Base-by-base conservation (phyloP, 2,888 invertebrate species). In the Sarcophaga subvicina region DNA sequence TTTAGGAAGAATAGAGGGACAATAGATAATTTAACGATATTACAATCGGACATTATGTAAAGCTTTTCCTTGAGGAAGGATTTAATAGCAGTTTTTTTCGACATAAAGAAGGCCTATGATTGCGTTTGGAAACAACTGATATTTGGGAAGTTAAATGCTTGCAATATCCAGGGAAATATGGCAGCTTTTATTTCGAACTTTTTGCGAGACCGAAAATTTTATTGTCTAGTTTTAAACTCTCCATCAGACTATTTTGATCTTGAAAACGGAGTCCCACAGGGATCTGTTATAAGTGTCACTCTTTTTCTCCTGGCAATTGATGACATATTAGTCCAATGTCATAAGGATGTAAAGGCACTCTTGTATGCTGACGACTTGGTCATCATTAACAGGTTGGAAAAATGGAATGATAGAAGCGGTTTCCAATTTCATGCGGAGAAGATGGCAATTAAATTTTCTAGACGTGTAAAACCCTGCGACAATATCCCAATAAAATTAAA, bases 111-210 rank as follows among this genome's bases (percentile, higher is more conserved):
- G 27, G 27, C 37, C 37, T 6, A 37, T 37, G 37, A 37, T 37
- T 37, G 37, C 37, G 37, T 6, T 37, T 37, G 37, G 37, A 37
- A 37, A 37, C 37, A 37, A 37, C 37, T 37, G 37, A 73, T 73
- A 14, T 73, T 73, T 17, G 62, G 62, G 0, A 62, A 37, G 27
- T n/a, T 75, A 8, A 75, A 62, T 60, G 25, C 60, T 8, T 12
- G 37, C 14, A 45, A 45, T 25, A 20, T 75, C 8, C 25, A 27
- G 12, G 63, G 73, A 75, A 75, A 75, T 59, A 49, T 59, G 72
- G 54, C 59, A 54, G 72, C 72, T 11, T 72, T 72, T 49, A 71
- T 71, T 54, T 73, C 62, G 10, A 73, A 73, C 25, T 54, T 62
- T 73, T 20, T 73, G 60, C 49, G 62, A 25, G 47, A 60, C 20